A percentile compares a stretch with the other conserved stretches of the same genome.
Conservation (phyloP, 2,888 invertebrate species). For the Dryomyza anilis region DNA sequence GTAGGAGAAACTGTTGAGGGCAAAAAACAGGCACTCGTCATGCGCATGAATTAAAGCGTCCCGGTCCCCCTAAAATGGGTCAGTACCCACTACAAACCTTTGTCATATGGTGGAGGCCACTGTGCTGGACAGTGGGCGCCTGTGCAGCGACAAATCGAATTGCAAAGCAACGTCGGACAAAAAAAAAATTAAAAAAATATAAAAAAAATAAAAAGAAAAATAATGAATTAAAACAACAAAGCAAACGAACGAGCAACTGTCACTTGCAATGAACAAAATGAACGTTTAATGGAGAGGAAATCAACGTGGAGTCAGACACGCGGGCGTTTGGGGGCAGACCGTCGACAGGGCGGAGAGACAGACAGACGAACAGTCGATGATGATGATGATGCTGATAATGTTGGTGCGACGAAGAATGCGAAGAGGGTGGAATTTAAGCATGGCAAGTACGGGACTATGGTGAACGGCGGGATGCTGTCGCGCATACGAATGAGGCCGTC, state of each 20-base stretch:
- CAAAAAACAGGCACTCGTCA: slow-evolving; percentile 5
- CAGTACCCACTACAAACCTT: not conserved
- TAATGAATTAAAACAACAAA: not conserved
- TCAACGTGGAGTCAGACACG: not conserved
- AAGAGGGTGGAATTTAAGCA: too few relatives aligned
- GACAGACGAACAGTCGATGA: not conserved
- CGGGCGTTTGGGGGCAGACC: not conserved
- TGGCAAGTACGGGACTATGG: too few relatives aligned
- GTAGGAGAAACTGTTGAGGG: too few relatives aligned
- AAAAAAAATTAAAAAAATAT: not conserved
- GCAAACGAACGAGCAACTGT: slow-evolving; percentile 11
- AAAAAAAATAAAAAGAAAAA: not conserved
- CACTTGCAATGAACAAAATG: slow-evolving; percentile 24
- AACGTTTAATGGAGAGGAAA: slow-evolving; percentile 16
- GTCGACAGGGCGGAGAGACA: slow-evolving; percentile 13
- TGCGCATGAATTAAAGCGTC: slow-evolving; percentile 19
- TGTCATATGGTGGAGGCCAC: not conserved
- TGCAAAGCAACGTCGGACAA: not conserved
- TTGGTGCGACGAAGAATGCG: not conserved
- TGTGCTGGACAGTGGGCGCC: not conserved
- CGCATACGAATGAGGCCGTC: too few relatives aligned
- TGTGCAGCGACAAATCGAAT: slow-evolving; percentile 9
- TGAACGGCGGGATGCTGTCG: too few relatives aligned
- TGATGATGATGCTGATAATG: not conserved
- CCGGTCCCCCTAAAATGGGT: not conserved